phyloP scores from a whole-genome alignment of 2,888 invertebrate species.

The Cryptocephalus primarius region DNA sequence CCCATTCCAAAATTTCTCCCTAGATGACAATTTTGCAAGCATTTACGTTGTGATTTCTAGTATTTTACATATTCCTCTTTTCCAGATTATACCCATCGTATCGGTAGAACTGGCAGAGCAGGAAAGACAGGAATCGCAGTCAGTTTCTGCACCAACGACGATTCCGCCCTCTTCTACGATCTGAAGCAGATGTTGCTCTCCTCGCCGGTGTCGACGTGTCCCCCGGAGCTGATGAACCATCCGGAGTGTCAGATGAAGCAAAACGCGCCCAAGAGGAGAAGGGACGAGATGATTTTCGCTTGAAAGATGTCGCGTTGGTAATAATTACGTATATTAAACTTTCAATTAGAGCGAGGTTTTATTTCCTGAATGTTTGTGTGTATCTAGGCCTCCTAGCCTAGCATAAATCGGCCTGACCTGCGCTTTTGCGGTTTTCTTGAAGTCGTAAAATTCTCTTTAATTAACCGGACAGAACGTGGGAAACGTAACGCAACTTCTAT shows the following conservation, averaged over 20 bases:
- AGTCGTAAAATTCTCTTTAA: no score
- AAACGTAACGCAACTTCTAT: no score
- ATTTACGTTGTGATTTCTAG: no score
- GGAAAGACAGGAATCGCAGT: conserved; percentile 96
- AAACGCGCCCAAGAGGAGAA: conserved; percentile 83
- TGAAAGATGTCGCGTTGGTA: conserved; percentile 31
- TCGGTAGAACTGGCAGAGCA: conserved; percentile 97
- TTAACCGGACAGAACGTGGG: no score
- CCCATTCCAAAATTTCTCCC: no score
- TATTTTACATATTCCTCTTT: conserved; percentile 2
- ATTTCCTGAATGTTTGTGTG: no score
- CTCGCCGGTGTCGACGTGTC: conserved; percentile 90
- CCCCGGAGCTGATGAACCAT: conserved; percentile 94
- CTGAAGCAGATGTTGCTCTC: conserved; percentile 81
- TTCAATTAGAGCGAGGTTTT: no score
- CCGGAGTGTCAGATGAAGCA: conserved; percentile 98
- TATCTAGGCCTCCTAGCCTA: no score
- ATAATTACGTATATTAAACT: no score
- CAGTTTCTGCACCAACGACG: conserved; percentile 95
- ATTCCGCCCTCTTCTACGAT: conserved; percentile 91
- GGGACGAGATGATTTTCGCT: conserved; percentile 93
- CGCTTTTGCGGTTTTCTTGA: no score
- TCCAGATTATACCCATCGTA: conserved; percentile 89
- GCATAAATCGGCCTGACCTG: no score
- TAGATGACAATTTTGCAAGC: not conserved